A percentile compares a stretch with the other conserved stretches of the same genome.
These are phyloP conservation scores for Zaprionus bogoriensis DNA, from an alignment of 2,888 invertebrate genomes.

Conservation along the genomic window DNA sequence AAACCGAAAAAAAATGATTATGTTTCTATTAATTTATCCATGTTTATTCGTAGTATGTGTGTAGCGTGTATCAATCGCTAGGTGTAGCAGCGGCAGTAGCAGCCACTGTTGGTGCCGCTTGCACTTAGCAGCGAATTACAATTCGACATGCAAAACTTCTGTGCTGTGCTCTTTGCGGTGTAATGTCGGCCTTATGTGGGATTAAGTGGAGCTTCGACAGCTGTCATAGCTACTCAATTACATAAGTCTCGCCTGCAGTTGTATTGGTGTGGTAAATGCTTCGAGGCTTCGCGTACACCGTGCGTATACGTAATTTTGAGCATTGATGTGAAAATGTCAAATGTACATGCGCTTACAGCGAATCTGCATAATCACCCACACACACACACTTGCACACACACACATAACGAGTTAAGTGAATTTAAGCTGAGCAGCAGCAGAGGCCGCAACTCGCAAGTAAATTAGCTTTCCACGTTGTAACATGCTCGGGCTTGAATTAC, in stretches of 20 bases:
- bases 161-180: too few species aligned
- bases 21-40: too few species aligned
- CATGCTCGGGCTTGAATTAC: slow-evolving; percentile 65
- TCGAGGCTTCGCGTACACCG: background rate
- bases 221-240: background rate
- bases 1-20: too few species aligned
- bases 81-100: too few species aligned
- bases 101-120: too few species aligned
- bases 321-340: slow-evolving; percentile 35
- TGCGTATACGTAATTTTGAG: slow-evolving; percentile 46
- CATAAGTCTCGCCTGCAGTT: slow-evolving; percentile 2
- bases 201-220: background rate
- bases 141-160: too few species aligned
- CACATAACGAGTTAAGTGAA: slow-evolving; percentile 47
- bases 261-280: background rate
- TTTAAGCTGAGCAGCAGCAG: slow-evolving; percentile 31
- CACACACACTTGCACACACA: slow-evolving; percentile 1
- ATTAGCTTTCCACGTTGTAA: slow-evolving; percentile 49
- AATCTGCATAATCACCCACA: slow-evolving; percentile 38
- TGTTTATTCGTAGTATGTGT: too few species aligned
- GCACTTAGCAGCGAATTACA: too few species aligned
- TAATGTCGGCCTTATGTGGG: background rate
- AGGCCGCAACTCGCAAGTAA: slow-evolving; percentile 39
- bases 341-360: slow-evolving; percentile 33
- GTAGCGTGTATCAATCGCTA: too few species aligned